Conservation (phyloP, 2,797 vertebrate species). For the Epinephelus malabaricus region DNA sequence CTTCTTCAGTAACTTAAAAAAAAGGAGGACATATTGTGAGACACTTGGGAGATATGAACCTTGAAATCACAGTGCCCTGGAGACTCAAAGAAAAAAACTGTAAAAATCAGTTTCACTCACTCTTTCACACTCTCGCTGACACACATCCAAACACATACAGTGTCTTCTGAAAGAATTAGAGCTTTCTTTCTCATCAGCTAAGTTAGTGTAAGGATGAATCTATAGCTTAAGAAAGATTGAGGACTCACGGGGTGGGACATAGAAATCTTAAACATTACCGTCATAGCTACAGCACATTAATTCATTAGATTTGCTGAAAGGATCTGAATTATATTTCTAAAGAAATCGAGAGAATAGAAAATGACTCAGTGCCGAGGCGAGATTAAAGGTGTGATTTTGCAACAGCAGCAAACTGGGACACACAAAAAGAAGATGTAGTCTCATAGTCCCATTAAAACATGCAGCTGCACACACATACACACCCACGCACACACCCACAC, state of each 20-base stretch:
- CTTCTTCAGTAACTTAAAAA: conserved; percentile 60
- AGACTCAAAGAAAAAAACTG: conserved; percentile 32
- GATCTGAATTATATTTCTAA: conserved; percentile 88
- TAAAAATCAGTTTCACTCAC: conserved; percentile 48
- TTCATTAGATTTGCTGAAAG: conserved; percentile 83
- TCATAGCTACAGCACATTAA: conserved; percentile 80
- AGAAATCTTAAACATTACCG: conserved; percentile 6
- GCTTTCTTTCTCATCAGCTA: conserved; percentile 19
- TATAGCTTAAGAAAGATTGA: conserved; percentile 20
- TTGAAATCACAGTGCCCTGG: conserved; percentile 55
- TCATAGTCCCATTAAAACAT: conserved; percentile 27
- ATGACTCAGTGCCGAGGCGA: conserved; percentile 76
- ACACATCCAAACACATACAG: conserved; percentile 29
- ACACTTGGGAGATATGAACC: conserved; percentile 58
- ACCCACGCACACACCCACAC: neutral
- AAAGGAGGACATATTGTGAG: conserved; percentile 59
- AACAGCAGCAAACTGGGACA: conserved; percentile 37
- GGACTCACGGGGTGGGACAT: neutral
- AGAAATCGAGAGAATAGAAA: conserved; percentile 86
- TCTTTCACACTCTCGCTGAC: conserved; percentile 46
- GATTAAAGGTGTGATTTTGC: conserved; percentile 48
- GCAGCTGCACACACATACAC: neutral
- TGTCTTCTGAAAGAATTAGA: neutral
- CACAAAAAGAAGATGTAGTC: conserved; percentile 35
- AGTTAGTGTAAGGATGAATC: neutral